Evolutionary conservation across 1,140 invertebrate genomes (phyloP), one percentile per base, ranked within the genome.

Genomic region (Bombus consobrinus): DNA sequence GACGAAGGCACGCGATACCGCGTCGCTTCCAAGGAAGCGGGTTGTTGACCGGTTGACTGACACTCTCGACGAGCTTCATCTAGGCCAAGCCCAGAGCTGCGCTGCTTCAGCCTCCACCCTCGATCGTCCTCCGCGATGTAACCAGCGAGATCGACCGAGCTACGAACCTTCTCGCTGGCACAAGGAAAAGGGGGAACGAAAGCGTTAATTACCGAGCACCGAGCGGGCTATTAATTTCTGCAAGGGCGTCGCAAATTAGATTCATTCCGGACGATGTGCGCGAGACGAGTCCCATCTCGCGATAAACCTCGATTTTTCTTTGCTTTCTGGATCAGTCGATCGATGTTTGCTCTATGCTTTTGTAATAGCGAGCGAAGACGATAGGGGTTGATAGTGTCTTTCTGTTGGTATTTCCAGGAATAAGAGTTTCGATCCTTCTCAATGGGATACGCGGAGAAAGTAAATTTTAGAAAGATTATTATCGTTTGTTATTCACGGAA

Each of bases 1-100:
- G 88, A 88, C 82, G 86, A 85, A 86, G 83, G 83, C 90, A 92
- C 90, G 90, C 87, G 84, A 91, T 92, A 89, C 83, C 85, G 75
- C 85, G 84, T 78, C 77, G 62, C 74, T 91, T 87, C 83, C 84
- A 89, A 87, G 87, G 73, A 89, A 78, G 34, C 87, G 91, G 92
- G 92, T 93, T 92, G 87, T 91, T 91, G 90, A 93, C 91, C 92
- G 88, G 47, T 78, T 81, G 82, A 83, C 87, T 88, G 91, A 90
- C 90, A 91, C 88, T 84, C 81, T 74, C 85, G 69, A 64, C 80
- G 75, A 37, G 37, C 64, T 81, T 89, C 88, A 89, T 88, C 85
- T 89, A 78, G 88, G 85, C 76, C 88, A 89, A 57, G 39, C 72
- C n/a, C 32, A 5, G 43, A 37, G 34, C 34, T 22, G 47, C 25